Percentiles rank a stretch among this genome's conserved stretches.
These are phyloP conservation scores for Scytalopus superciliaris DNA, from an alignment of 2,113 vertebrate genomes.

Conservation along the genomic window DNA sequence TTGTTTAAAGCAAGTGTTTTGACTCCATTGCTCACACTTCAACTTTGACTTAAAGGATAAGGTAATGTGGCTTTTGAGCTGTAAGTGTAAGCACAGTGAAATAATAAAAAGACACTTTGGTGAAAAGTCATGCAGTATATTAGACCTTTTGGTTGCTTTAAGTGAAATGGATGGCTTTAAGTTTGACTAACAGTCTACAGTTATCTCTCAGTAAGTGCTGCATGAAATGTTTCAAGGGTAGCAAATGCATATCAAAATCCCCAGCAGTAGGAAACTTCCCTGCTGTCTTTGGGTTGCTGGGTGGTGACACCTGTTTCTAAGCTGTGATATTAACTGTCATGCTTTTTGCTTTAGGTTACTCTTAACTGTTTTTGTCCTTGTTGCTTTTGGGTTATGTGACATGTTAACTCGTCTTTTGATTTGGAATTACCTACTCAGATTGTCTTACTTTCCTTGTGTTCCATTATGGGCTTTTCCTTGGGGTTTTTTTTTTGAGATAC, in stretches of 20 bases:
- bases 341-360: not conserved
- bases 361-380: not conserved
- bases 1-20: not conserved
- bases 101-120: not conserved
- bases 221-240: not conserved
- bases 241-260: not conserved
- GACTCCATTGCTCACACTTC: not conserved
- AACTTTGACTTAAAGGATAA: not conserved
- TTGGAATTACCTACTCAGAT: not conserved
- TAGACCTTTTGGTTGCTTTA: not conserved
- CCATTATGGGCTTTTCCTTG: too few relatives aligned
- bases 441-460: not conserved
- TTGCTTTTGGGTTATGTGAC: not conserved
- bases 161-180: not conserved
- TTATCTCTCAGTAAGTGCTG: not conserved
- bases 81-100: not conserved
- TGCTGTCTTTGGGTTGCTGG: not conserved
- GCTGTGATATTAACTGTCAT: not conserved
- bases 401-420: not conserved
- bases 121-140: not conserved
- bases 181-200: not conserved
- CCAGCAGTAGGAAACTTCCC: not conserved
- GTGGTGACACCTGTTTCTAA: not conserved
- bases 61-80: not conserved
- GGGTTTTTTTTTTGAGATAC: accelerated